A percentile compares a stretch with the other conserved stretches of the same genome.
Evolutionary conservation across 2,113 vertebrate species (phyloP).

Genomic region (Xiphophorus couchianus): DNA sequence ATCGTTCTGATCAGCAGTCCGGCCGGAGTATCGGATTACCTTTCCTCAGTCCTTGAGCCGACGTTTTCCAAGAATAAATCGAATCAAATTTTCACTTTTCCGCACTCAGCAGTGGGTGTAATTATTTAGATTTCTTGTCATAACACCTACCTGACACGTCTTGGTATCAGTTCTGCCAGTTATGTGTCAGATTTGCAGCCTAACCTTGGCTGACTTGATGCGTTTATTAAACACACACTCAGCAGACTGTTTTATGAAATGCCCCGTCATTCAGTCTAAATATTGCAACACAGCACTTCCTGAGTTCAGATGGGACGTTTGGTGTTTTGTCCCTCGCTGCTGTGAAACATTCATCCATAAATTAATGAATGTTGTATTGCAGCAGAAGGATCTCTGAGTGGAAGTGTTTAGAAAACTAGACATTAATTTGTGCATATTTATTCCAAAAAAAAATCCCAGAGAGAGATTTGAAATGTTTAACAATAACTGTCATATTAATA

Average conservation of each 20-base stretch:
- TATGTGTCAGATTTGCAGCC: conserved; percentile 52
- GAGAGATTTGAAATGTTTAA: not conserved
- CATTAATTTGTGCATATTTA: not conserved
- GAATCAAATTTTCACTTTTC: conserved; percentile 1
- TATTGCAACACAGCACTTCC: not conserved
- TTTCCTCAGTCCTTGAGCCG: conserved; percentile 17
- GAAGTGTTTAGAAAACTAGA: not conserved
- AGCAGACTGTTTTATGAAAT: conserved; percentile 37
- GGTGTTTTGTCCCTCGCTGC: not conserved
- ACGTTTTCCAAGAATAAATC: not conserved
- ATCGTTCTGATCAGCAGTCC: conserved; percentile 34
- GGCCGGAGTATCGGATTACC: conserved; percentile 48
- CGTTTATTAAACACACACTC: conserved; percentile 47
- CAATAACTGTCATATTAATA: not conserved
- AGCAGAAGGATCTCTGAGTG: not conserved
- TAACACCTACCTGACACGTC: conserved; percentile 12
- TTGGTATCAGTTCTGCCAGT: conserved; percentile 4
- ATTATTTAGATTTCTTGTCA: conserved; percentile 34
- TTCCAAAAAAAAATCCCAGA: too few relatives aligned
- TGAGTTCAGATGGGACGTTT: not conserved
- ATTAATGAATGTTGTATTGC: not conserved
- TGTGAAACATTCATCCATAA: not conserved
- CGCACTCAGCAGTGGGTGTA: conserved; percentile 22
- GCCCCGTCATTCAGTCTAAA: conserved; percentile 32
- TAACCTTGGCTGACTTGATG: conserved; percentile 53